A percentile compares a stretch with the other conserved stretches of the same genome.
phyloP scores from a whole-genome alignment of 2,113 vertebrate species.

The Rhea americana region DNA sequence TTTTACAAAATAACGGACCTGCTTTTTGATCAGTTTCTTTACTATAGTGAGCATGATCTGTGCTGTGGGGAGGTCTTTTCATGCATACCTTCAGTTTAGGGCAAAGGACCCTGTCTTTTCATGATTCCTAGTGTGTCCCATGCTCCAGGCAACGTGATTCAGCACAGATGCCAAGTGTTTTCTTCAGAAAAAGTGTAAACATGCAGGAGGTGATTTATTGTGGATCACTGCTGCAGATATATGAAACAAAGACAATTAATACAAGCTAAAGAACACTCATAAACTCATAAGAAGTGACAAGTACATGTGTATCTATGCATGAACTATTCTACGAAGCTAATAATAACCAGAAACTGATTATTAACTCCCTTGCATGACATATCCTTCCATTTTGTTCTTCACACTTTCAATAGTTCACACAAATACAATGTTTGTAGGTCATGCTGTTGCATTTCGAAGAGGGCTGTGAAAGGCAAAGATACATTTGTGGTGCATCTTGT shows the following conservation, averaged over 20 bases:
- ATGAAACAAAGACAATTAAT: neutral
- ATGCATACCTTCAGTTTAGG: neutral
- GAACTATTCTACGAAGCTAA: neutral
- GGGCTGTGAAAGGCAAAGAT: neutral
- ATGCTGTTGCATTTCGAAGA: neutral
- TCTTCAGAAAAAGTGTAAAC: neutral
- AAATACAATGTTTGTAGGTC: neutral
- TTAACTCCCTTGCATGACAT: neutral
- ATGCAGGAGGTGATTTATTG: neutral
- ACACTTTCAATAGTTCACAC: neutral
- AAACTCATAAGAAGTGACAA: neutral
- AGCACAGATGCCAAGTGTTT: neutral
- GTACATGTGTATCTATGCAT: accelerated
- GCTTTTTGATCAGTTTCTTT: neutral
- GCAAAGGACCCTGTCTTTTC: neutral
- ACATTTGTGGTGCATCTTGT: neutral
- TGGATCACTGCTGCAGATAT: neutral
- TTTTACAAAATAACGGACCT: neutral
- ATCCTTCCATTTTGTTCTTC: neutral
- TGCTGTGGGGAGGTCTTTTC: neutral
- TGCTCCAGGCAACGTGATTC: neutral
- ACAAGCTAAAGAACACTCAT: neutral
- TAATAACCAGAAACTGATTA: neutral
- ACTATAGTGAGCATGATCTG: neutral
- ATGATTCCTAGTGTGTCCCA: neutral